phyloP scores from a whole-genome alignment of 1,140 invertebrate genomes.

The Nylanderia fulva region DNA sequence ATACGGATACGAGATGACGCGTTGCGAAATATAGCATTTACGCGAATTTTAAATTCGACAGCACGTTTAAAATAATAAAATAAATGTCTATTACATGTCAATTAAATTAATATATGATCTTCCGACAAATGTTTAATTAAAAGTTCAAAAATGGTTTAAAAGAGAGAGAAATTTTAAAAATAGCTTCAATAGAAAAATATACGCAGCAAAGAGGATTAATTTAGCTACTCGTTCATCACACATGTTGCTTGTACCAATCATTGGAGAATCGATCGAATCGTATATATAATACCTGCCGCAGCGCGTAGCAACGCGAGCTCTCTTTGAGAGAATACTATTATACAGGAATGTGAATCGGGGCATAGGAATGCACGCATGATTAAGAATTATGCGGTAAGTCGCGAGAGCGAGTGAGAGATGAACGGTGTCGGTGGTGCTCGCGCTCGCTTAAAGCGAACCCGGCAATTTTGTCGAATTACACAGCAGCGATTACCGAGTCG shows the following conservation, averaged over 20 bases:
- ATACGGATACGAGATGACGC: constrained; percentile 6
- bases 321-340: background rate
- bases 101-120: background rate
- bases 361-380: constrained; percentile 27
- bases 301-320: constrained; percentile 27
- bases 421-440: constrained; percentile 43
- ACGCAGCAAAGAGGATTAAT: background rate
- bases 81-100: background rate
- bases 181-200: background rate
- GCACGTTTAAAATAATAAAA: background rate
- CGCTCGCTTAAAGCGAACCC: constrained; percentile 47
- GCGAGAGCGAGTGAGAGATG: constrained; percentile 35
- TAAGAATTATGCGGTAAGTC: constrained; percentile 58
- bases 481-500: constrained; percentile 63
- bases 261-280: constrained; percentile 32
- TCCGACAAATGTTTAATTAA: background rate
- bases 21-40: background rate
- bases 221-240: constrained; percentile 20
- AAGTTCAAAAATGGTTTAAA: background rate
- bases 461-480: constrained; percentile 72
- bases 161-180: background rate
- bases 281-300: background rate
- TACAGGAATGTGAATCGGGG: background rate
- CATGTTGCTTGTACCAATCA: constrained; percentile 30
- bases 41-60: background rate